These are phyloP conservation scores for Caenorhabditis tropicalis DNA, from an alignment of 1,140 invertebrate species.

Conservation along the genomic window DNA sequence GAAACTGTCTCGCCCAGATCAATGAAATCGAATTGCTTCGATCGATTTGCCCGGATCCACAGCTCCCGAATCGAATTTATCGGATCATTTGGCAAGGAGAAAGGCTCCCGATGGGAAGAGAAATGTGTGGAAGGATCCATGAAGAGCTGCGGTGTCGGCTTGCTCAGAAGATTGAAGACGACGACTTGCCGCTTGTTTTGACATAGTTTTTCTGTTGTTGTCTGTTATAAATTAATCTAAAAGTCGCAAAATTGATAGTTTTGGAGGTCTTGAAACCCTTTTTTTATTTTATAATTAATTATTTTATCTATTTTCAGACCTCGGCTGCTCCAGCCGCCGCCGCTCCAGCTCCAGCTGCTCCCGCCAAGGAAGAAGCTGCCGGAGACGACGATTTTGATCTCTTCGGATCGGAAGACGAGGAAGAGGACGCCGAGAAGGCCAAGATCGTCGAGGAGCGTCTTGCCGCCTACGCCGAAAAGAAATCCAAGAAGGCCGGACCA, in stretches of 20 bases:
- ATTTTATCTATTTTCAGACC: conserved; percentile 36
- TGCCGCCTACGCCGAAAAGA: conserved; percentile 87
- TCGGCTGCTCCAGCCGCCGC: neutral
- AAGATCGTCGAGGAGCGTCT: conserved; percentile 84
- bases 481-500: conserved; percentile 84
- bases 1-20: neutral
- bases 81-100: conserved; percentile 47
- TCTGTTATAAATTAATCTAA: neutral
- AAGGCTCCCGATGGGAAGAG: conserved; percentile 28
- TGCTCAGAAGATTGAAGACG: neutral
- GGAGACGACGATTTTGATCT: conserved; percentile 89
- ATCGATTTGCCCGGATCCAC: conserved; percentile 48
- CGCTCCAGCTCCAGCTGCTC: conserved; percentile 34
- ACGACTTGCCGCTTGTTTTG: conserved; percentile 42
- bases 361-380: conserved; percentile 48
- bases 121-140: conserved; percentile 43
- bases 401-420: conserved; percentile 84
- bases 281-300: neutral
- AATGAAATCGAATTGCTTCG: conserved; percentile 43
- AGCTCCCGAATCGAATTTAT: conserved; percentile 54
- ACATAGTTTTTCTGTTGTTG: neutral
- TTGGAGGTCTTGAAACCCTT: neutral
- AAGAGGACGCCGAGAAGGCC: conserved; percentile 76
- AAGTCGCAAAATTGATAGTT: neutral
- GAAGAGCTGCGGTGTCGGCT: conserved; percentile 40